Evolutionary conservation across 2,888 invertebrate species (phyloP).

Genomic region (Oeneis ivallda): DNA sequence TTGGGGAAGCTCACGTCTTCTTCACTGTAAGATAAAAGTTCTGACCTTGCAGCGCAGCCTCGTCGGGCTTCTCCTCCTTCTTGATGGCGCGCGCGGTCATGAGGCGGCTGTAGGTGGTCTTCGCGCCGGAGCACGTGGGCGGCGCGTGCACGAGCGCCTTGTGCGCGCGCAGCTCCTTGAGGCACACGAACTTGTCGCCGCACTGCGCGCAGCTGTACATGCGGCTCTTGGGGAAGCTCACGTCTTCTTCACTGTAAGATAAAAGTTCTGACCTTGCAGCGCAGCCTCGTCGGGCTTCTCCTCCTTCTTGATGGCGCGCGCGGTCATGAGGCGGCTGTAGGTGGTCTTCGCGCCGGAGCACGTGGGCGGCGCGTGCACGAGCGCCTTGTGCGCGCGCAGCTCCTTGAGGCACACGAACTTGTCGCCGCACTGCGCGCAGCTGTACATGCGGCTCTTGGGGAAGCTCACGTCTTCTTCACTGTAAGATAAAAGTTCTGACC

Average conservation of each 20-base stretch:
- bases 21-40: constrained; percentile 53
- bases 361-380: constrained; percentile 70
- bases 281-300: constrained; percentile 49
- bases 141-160: constrained; percentile 77
- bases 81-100: constrained; percentile 67
- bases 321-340: constrained; percentile 59
- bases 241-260: constrained; percentile 58
- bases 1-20: constrained; percentile 55
- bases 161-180: constrained; percentile 85
- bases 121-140: constrained; percentile 47
- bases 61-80: constrained; percentile 62
- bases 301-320: constrained; percentile 71
- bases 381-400: constrained; percentile 82
- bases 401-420: constrained; percentile 83
- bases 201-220: constrained; percentile 83
- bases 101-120: constrained; percentile 58
- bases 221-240: constrained; percentile 53
- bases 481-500: constrained; percentile 50
- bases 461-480: constrained; percentile 59
- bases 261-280: constrained; percentile 52
- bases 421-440: constrained; percentile 82
- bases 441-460: constrained; percentile 64
- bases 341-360: constrained; percentile 51
- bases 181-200: constrained; percentile 79
- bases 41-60: constrained; percentile 49